Percentiles rank a stretch among this genome's conserved stretches.
phyloP scores from a whole-genome alignment of 2,113 vertebrate genomes.

The Gymnobelideus leadbeateri region DNA sequence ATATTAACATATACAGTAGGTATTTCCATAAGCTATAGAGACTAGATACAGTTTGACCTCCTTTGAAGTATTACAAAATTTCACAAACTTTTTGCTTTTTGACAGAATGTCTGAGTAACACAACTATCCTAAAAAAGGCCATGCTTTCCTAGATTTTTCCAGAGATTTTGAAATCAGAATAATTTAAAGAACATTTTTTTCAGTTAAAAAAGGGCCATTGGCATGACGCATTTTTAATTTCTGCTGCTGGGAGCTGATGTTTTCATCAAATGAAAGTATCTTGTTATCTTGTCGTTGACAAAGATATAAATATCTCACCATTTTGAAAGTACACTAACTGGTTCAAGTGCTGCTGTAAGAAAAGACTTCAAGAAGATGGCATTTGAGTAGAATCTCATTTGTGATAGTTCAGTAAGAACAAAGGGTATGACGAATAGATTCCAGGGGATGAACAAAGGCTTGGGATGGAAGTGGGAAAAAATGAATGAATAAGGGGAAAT shows the following conservation, averaged over 20 bases:
- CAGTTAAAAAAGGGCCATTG: not conserved
- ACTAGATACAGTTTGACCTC: not conserved
- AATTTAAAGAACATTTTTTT: constrained; percentile 32
- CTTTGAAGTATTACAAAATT: not conserved
- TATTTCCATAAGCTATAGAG: not conserved
- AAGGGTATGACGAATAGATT: not conserved
- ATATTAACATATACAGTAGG: not conserved
- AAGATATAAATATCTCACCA: not conserved
- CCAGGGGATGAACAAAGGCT: not conserved
- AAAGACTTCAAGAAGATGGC: not conserved
- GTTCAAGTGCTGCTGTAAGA: not conserved
- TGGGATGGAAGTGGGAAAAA: not conserved
- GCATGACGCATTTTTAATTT: constrained; percentile 29
- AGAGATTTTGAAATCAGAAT: constrained; percentile 15
- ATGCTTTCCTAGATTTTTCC: not conserved
- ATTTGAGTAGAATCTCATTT: not conserved
- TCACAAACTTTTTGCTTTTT: not conserved
- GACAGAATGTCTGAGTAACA: not conserved
- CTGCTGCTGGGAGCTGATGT: not conserved
- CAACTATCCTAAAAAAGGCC: not conserved
- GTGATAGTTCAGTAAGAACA: not conserved
- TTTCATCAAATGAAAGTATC: not conserved
- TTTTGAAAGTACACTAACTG: not conserved
- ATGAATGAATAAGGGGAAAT: not conserved
- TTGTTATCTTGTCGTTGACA: not conserved